These are phyloP conservation scores for Pantherophis alleghaniensis DNA, from an alignment of 2,797 vertebrate genomes.

Conservation along the genomic window DNA sequence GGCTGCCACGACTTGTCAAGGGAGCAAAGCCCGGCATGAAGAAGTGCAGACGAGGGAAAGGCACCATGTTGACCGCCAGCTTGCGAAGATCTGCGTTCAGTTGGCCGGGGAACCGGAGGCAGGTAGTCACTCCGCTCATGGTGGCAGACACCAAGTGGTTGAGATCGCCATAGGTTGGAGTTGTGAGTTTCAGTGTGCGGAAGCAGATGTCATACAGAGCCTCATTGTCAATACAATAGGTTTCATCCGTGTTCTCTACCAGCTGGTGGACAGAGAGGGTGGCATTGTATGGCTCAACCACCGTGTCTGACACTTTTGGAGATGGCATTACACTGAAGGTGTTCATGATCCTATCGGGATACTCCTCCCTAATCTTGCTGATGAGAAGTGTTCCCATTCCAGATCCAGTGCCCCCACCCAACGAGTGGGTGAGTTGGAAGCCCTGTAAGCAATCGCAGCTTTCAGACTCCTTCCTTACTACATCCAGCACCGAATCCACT, in stretches of 20 bases:
- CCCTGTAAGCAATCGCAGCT: constrained; percentile 79
- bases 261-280: constrained; percentile 77
- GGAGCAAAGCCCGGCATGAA: constrained; percentile 84
- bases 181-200: constrained; percentile 83
- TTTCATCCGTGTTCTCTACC: constrained; percentile 81
- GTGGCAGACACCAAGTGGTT: constrained; percentile 82
- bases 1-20: constrained; percentile 81
- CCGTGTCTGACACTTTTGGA: constrained; percentile 76
- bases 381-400: constrained; percentile 77
- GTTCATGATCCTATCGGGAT: constrained; percentile 80
- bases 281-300: constrained; percentile 75
- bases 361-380: constrained; percentile 76
- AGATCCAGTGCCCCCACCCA: constrained; percentile 72
- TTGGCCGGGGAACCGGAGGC: constrained; percentile 78
- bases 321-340: constrained; percentile 78
- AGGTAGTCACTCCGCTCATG: constrained; percentile 82
- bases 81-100: constrained; percentile 80
- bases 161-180: constrained; percentile 80
- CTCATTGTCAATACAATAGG: constrained; percentile 71
- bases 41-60: constrained; percentile 83
- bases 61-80: constrained; percentile 83
- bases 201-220: constrained; percentile 81
- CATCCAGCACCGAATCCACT: constrained; percentile 77
- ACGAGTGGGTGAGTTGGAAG: constrained; percentile 78
- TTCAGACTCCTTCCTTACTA: constrained; percentile 78